Evolutionary conservation across 2,888 invertebrate species (phyloP).

Genomic region (Automeris io): DNA sequence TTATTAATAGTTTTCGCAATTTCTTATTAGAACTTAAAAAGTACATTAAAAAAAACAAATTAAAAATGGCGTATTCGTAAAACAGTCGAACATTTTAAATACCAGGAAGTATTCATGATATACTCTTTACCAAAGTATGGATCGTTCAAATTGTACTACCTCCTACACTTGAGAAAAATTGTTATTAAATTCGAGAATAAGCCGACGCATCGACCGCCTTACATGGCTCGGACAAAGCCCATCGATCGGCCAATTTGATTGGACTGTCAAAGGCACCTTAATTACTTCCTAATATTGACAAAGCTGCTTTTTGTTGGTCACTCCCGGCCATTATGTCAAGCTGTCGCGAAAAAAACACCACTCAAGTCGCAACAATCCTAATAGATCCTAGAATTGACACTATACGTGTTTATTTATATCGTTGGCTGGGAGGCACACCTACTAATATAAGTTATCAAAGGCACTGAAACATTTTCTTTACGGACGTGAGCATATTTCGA

Average conservation of each 20-base stretch:
- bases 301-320: constrained; percentile 45
- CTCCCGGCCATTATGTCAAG: constrained; percentile 29
- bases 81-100: no score
- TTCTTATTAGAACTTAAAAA: no score
- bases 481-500: no score
- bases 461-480: no score
- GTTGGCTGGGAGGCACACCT: neutral
- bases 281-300: constrained; percentile 72
- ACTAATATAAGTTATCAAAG: neutral
- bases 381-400: constrained; percentile 12
- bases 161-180: constrained; percentile 9
- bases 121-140: neutral
- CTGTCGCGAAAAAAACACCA: constrained; percentile 5
- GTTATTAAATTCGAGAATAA: constrained; percentile 15
- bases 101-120: neutral
- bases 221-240: constrained; percentile 30
- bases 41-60: no score
- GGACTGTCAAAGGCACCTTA: constrained; percentile 51
- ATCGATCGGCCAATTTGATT: constrained; percentile 50
- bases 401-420: constrained; percentile 5
- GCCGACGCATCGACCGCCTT: constrained; percentile 33
- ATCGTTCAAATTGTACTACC: neutral
- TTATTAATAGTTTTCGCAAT: no score
- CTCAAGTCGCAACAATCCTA: constrained; percentile 4
- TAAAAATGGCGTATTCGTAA: no score